Conservation (phyloP, 2,797 vertebrate species). For the Sylvia borin region DNA sequence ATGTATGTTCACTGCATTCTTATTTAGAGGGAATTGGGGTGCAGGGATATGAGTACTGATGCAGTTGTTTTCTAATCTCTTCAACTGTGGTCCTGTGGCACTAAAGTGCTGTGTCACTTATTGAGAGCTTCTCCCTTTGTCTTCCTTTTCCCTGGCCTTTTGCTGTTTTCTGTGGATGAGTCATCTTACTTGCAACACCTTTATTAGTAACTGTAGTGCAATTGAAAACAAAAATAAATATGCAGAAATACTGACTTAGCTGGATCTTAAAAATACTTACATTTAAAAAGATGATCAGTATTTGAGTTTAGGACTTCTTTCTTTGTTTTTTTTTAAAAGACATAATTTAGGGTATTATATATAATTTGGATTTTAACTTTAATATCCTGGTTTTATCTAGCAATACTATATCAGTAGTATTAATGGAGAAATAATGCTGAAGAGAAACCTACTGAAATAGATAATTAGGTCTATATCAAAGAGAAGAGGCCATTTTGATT, state of each 20-base stretch:
- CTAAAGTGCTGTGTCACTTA: background rate
- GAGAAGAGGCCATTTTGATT: background rate
- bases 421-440: background rate
- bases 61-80: background rate
- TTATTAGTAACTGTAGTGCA: background rate
- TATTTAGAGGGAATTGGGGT: background rate
- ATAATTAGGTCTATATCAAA: background rate
- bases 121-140: background rate
- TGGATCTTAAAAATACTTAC: background rate
- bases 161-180: background rate
- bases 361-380: background rate
- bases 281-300: background rate
- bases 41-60: background rate
- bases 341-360: background rate
- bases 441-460: background rate
- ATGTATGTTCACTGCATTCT: background rate
- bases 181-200: background rate
- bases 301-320: background rate
- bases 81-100: background rate
- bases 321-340: background rate
- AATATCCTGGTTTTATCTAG: background rate
- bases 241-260: background rate
- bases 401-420: background rate
- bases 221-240: background rate
- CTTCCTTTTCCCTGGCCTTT: background rate